phyloP scores from a whole-genome alignment of 1,140 invertebrate species.

The Ectropis grisescens region DNA sequence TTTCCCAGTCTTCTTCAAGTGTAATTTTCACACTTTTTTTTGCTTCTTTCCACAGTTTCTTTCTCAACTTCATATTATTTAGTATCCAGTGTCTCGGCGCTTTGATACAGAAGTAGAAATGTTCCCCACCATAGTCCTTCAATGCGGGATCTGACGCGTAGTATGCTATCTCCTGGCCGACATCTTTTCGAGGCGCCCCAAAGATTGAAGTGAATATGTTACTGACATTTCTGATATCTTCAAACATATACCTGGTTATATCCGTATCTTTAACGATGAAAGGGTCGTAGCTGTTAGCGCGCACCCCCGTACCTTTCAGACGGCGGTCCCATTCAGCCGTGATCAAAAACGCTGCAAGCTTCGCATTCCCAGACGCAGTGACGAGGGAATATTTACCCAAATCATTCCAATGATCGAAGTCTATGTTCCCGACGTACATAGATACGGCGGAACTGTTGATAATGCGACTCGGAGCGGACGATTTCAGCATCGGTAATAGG shows the following conservation, averaged over 20 bases:
- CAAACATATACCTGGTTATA: conserved; percentile 30
- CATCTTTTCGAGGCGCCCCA: conserved; percentile 41
- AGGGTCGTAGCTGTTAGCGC: conserved; percentile 73
- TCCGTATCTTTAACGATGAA: conserved; percentile 67
- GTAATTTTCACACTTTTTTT: conserved; percentile 39
- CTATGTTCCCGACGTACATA: conserved; percentile 72
- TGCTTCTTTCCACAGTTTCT: conserved; percentile 36
- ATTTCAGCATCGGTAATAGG: conserved; percentile 73
- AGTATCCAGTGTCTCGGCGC: conserved; percentile 44
- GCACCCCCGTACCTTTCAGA: conserved; percentile 72
- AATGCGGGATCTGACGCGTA: conserved; percentile 37
- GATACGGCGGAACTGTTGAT: conserved; percentile 78
- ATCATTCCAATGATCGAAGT: conserved; percentile 74
- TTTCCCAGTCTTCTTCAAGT: conserved; percentile 16
- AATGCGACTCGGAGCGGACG: conserved; percentile 73
- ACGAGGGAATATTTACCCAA: conserved; percentile 63
- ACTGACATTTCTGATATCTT: conserved; percentile 22
- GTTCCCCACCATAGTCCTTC: conserved; percentile 36
- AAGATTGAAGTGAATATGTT: conserved; percentile 33
- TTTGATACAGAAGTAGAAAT: conserved; percentile 51
- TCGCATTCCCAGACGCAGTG: conserved; percentile 68
- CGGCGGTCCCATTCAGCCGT: conserved; percentile 73
- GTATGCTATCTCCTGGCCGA: conserved; percentile 34
- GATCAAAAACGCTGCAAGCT: conserved; percentile 79
- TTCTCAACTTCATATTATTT: conserved; percentile 22